Base-by-base conservation (phyloP, 2,797 vertebrate genomes). In the Tamandua tetradactyla region DNA sequence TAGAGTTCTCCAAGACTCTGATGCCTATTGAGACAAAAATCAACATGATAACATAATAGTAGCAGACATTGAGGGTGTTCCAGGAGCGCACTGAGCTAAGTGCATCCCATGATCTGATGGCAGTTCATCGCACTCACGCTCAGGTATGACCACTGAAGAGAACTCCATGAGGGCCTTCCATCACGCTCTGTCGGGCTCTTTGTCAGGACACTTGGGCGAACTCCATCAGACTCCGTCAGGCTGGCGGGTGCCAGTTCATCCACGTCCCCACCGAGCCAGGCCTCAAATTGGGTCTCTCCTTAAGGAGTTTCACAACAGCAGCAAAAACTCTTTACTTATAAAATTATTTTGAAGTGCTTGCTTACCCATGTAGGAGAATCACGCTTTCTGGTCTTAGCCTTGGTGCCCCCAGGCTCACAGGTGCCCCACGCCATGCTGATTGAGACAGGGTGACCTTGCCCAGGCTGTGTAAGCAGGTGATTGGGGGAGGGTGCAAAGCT, bases 311-410 rank as follows among this genome's bases (percentile, higher is more conserved):
- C 64, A 32, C 13, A 5, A 66, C 59, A 69, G 42, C 9, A 3
- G 2, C 68, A 71, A 75, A 4, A 8, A 2, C 35, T 23, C 59
- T 11, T 40, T 22, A 3, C 14, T 13, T 6, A 2, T 23, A 69
- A 0, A 11, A 11, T 18, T 3, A 0, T 12, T 37, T 6, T n/a
- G 1, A 8, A 20, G 37, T 22, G 17, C 13, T 42, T 23, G 52
- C 61, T 18, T 1, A 0, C 1, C 25, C 0, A 1, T 0, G 2
- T 23, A 2, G 75, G 37, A 5, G 42, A 18, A 23, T 17, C 13
- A 0, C 7, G 30, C 23, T 15, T 17, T 68, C 47, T 37, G 44
- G 11, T 37, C 9, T 35, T 1, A 27, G 2, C n/a, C n/a, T n/a
- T n/a, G 20, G 6, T 4, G 55, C 20, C 55, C 55, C 20, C n/a